Evolutionary conservation across 64 coral and sea anemone species (phyloP).

Genomic region (Stichodactyla helianthus): DNA sequence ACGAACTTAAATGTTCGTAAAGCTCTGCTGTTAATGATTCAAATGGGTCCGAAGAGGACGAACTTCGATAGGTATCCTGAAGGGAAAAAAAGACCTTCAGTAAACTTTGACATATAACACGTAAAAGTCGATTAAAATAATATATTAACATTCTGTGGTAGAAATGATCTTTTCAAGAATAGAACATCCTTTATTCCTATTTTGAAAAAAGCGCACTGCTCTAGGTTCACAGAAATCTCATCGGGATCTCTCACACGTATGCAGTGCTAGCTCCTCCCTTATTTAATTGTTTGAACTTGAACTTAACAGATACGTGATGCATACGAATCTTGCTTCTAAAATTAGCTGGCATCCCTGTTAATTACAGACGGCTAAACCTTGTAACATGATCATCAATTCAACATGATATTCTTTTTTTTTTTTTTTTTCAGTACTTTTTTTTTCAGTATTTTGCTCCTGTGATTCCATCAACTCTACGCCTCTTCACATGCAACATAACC

Average conservation of each 20-base stretch:
- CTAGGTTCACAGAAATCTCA: neutral
- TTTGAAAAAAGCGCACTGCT: neutral
- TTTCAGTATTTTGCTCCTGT: neutral
- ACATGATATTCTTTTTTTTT: neutral
- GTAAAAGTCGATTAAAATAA: neutral
- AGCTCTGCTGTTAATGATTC: constrained; percentile 26
- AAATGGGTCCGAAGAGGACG: constrained; percentile 23
- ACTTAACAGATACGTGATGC: neutral
- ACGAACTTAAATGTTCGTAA: constrained; percentile 37
- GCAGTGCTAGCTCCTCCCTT: neutral
- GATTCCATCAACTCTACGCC: neutral
- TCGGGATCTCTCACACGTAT: neutral
- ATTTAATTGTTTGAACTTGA: constrained; percentile 2
- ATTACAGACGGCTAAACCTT: neutral
- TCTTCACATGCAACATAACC: neutral
- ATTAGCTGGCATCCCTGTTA: neutral
- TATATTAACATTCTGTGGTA: too few relatives aligned
- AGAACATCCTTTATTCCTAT: too few relatives aligned
- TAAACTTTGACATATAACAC: neutral
- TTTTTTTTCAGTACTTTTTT: neutral
- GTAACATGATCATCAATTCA: neutral
- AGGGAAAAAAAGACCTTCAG: neutral
- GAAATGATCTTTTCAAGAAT: too few relatives aligned
- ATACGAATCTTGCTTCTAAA: neutral
- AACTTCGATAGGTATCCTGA: constrained; percentile 7